Evolutionary conservation across 2,888 invertebrate species (phyloP), one percentile per base, ranked within the genome.

Genomic region (Mesochorus sp.): DNA sequence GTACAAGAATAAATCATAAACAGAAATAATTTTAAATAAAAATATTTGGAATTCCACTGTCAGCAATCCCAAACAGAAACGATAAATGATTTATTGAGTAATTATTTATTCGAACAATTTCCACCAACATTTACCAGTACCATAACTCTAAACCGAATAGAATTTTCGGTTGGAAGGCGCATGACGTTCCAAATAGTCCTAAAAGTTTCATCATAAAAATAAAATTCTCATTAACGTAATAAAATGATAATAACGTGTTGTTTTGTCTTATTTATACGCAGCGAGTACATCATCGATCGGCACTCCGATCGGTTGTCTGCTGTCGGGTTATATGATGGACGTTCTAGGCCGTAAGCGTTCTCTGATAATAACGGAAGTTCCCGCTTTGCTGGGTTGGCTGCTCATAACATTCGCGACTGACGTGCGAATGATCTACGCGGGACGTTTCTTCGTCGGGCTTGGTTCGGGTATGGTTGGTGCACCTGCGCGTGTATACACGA

Each of bases 381-480:
- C 95, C 0, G 94, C 95, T 39, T 92, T 95, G 19, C 68, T 94
- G 0, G 95, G 95, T 42, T 95, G 95, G 95, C 85, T 94, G 0
- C 87, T 94, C 34, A 93, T 95, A 24, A 92, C 93, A 0, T 91
- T 91, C 14, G 94, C 95, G 0, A 92, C 92, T 53, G 92, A 94
- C 67, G 90, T 95, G 21, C 91, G 91, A 8, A 93, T 94, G 92
- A 92, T 95, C 47, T 95, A 94, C 88, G 86, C 93, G 17, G 95
- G 94, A 86, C 92, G 95, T 80, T 91, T 95, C 77, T 90, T 95
- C 62, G 93, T 94, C 14, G 95, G 96, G 0, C 91, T 95, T 19
- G 94, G 94, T 0, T 94, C 95, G 0, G 95, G 95, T 1, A 95
- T 95, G 94, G 94, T 95, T 28, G 95, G 95, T 0, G 95, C 95